Evolutionary conservation across 2,888 invertebrate species (phyloP).

Genomic region (Bombyx huttoni): DNA sequence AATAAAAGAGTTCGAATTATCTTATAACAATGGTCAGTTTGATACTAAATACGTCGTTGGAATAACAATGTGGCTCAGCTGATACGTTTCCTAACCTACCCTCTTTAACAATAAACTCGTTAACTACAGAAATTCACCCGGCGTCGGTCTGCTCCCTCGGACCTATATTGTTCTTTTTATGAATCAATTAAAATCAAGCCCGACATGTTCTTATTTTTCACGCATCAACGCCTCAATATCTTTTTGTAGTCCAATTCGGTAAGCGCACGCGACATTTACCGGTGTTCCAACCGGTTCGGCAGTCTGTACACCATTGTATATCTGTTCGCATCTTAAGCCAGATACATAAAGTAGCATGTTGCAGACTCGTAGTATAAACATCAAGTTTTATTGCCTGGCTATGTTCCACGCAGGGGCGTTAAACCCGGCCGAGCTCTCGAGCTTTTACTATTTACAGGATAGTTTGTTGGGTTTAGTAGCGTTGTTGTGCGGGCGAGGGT

Average conservation of each 20-base stretch:
- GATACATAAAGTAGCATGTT: slow-evolving; percentile 48
- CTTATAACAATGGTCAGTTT: slow-evolving; percentile 24
- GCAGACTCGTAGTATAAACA: slow-evolving; percentile 61
- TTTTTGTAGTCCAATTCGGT: slow-evolving; percentile 17
- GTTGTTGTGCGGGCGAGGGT: slow-evolving; percentile 14
- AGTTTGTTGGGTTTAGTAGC: slow-evolving; percentile 32
- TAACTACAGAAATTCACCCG: slow-evolving; percentile 37
- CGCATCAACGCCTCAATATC: not conserved
- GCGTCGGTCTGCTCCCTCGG: slow-evolving; percentile 16
- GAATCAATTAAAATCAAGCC: slow-evolving; percentile 33
- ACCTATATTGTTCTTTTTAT: slow-evolving; percentile 21
- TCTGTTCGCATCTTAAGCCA: slow-evolving; percentile 22
- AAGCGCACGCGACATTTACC: slow-evolving; percentile 20
- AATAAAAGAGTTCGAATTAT: not conserved
- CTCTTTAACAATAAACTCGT: slow-evolving; percentile 51
- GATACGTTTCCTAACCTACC: slow-evolving; percentile 37
- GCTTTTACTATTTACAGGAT: slow-evolving; percentile 51
- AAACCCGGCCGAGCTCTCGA: slow-evolving; percentile 47
- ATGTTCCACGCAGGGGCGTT: slow-evolving; percentile 64
- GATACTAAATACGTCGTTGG: slow-evolving; percentile 41
- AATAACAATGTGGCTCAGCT: slow-evolving; percentile 46
- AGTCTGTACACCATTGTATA: slow-evolving; percentile 11
- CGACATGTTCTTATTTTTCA: slow-evolving; percentile 16
- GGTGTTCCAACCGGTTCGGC: slow-evolving; percentile 13
- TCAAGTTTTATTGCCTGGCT: slow-evolving; percentile 70